These are phyloP conservation scores for Homarus gammarus DNA, from an alignment of 2,888 invertebrate species.

Conservation along the genomic window DNA sequence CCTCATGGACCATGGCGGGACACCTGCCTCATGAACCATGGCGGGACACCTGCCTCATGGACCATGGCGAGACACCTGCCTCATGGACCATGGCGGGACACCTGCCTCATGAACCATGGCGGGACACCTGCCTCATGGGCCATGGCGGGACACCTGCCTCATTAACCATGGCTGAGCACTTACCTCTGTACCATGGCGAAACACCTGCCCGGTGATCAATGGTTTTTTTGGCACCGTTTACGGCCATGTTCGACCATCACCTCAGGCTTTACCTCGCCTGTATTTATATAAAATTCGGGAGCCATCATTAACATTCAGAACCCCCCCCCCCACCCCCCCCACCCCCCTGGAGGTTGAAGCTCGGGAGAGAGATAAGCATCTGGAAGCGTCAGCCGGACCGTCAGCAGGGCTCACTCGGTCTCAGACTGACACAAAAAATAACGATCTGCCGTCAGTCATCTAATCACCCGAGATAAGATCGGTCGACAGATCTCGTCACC, in stretches of 20 bases:
- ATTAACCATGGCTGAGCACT: too few relatives aligned
- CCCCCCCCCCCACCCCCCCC: not conserved
- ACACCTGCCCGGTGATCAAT: not conserved
- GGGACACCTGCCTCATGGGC: too few relatives aligned
- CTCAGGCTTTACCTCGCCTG: not conserved
- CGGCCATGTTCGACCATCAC: not conserved
- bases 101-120: too few relatives aligned
- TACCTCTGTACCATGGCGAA: not conserved
- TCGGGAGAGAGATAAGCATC: not conserved
- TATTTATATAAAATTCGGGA: not conserved
- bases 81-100: too few relatives aligned
- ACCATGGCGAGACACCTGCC: too few relatives aligned
- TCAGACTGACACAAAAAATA: not conserved
- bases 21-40: too few relatives aligned
- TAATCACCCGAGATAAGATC: slow-evolving; percentile 5
- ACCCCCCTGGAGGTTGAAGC: not conserved
- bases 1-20: too few relatives aligned
- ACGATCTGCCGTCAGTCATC: slow-evolving; percentile 8
- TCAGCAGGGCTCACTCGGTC: not conserved
- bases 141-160: too few relatives aligned
- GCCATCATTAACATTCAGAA: not conserved
- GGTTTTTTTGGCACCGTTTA: not conserved
- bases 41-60: too few relatives aligned
- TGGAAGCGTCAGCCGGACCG: not conserved
- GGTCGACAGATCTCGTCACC: not conserved